Conservation (phyloP, 2,797 vertebrate species). For the Acropternis orthonyx region DNA sequence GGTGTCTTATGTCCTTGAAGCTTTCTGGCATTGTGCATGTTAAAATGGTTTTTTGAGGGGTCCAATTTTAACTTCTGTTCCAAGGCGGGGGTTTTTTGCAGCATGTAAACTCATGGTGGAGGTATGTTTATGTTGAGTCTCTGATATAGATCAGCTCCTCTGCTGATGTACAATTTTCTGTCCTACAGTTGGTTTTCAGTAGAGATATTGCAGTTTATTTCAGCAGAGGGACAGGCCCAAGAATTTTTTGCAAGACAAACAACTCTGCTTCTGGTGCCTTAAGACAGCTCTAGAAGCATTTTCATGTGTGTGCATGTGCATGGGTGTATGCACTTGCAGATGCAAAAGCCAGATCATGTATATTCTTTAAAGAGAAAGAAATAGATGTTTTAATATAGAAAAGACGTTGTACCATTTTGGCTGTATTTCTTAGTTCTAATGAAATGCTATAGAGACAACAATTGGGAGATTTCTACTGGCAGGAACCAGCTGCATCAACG, state of each 20-base stretch:
- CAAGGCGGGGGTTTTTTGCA: not conserved
- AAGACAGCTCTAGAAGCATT: conserved; percentile 8
- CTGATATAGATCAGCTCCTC: not conserved
- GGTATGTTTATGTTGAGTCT: conserved; percentile 7
- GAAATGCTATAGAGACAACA: not conserved
- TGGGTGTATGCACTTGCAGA: not conserved
- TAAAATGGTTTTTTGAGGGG: not conserved
- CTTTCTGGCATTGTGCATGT: not conserved
- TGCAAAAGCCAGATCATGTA: not conserved
- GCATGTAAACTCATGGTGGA: not conserved
- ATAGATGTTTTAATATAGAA: too few species aligned
- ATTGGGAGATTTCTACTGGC: not conserved
- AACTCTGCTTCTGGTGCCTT: not conserved
- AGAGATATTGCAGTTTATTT: not conserved
- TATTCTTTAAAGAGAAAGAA: not conserved
- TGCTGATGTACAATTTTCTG: not conserved
- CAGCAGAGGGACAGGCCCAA: not conserved
- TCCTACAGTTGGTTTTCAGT: not conserved
- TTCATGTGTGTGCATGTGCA: not conserved
- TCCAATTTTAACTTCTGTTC: not conserved
- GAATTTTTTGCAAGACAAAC: not conserved
- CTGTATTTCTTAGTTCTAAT: not conserved
- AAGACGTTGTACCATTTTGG: not conserved
- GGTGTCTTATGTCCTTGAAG: not conserved
- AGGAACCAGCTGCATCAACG: not conserved